Evolutionary conservation across 2,113 vertebrate genomes (phyloP).

Genomic region (Serinus canaria): DNA sequence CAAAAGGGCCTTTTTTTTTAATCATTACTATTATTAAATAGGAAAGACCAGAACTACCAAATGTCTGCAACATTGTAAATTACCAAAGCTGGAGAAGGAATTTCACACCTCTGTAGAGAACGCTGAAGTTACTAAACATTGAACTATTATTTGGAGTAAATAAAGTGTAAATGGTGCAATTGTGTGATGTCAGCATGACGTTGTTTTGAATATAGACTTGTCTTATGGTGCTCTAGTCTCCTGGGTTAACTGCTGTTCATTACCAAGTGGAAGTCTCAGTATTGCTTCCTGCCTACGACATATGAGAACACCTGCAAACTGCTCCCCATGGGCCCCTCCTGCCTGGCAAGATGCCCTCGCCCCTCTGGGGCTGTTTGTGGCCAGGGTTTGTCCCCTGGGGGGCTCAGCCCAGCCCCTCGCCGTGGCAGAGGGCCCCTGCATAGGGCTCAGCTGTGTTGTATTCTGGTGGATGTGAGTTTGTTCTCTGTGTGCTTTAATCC

Average conservation of each 20-base stretch:
- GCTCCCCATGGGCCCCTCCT: neutral
- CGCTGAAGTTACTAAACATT: slow-evolving; percentile 70
- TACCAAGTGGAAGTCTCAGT: slow-evolving; percentile 71
- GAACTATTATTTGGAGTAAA: slow-evolving; percentile 71
- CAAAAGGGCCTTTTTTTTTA: slow-evolving; percentile 31
- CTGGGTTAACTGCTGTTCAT: slow-evolving; percentile 80
- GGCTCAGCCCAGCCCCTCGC: neutral
- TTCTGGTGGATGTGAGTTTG: slow-evolving; percentile 64
- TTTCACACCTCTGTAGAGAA: slow-evolving; percentile 72
- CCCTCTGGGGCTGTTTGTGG: neutral
- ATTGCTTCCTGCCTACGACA: slow-evolving; percentile 58
- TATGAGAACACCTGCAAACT: slow-evolving; percentile 15
- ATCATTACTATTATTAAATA: neutral
- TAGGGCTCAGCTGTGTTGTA: slow-evolving; percentile 53
- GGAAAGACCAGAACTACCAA: slow-evolving; percentile 55
- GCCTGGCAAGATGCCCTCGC: neutral
- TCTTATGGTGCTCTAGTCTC: slow-evolving; percentile 81
- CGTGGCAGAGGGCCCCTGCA: neutral
- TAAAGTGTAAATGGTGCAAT: slow-evolving; percentile 78
- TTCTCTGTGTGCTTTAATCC: slow-evolving; percentile 57
- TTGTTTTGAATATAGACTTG: slow-evolving; percentile 80
- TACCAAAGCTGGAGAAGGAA: slow-evolving; percentile 70
- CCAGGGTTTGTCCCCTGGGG: neutral
- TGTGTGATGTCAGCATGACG: slow-evolving; percentile 80
- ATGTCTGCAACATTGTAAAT: slow-evolving; percentile 62